Conservation (phyloP, 2,113 vertebrate genomes). For the Tenrec ecaudatus region DNA sequence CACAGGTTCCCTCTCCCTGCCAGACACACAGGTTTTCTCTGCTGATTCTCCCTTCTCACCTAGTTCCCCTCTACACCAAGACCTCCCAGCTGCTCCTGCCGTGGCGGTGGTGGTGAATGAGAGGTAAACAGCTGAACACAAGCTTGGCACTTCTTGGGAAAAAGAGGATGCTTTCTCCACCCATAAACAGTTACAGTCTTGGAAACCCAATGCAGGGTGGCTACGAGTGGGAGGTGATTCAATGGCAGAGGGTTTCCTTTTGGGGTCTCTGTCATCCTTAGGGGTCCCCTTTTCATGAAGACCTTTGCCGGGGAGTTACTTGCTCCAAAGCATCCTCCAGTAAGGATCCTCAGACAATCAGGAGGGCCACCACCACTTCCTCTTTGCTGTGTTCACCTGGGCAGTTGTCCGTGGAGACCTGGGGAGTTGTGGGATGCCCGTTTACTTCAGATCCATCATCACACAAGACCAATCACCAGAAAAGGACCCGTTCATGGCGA, state of each 20-base stretch:
- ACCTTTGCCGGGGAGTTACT: neutral
- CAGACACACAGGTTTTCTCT: neutral
- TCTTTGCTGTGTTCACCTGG: neutral
- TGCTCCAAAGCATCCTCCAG: neutral
- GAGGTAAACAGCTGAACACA: no score
- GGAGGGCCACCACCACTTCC: rapidly evolving
- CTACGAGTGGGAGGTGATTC: no score
- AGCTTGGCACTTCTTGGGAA: no score
- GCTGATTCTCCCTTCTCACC: neutral
- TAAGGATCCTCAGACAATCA: neutral
- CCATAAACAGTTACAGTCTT: no score
- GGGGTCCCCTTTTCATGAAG: neutral
- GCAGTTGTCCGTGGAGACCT: neutral
- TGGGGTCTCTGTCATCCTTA: neutral
- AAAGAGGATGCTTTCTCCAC: no score
- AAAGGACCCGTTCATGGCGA: neutral
- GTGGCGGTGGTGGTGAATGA: no score
- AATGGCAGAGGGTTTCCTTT: constrained; percentile 17
- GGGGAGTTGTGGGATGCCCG: rapidly evolving
- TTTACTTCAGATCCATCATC: neutral
- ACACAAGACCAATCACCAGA: neutral
- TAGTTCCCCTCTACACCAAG: neutral
- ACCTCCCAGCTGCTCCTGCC: neutral
- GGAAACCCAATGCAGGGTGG: no score
- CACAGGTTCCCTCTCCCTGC: neutral